Evolutionary conservation across 2,797 vertebrate genomes (phyloP).

Genomic region (Halcyon chelicuti): DNA sequence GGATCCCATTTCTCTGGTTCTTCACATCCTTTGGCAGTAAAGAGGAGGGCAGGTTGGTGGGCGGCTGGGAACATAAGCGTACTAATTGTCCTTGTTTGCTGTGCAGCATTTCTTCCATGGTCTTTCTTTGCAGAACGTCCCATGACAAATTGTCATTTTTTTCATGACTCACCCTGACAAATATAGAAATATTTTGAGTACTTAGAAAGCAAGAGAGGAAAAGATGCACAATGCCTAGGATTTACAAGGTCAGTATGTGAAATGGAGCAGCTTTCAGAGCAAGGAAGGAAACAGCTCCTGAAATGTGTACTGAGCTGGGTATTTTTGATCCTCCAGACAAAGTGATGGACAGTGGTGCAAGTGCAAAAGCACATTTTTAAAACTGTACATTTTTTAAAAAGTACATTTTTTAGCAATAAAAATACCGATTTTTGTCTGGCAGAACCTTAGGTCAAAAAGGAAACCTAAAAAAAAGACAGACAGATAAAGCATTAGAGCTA

Average conservation of each 20-base stretch:
- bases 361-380: background rate
- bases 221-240: background rate
- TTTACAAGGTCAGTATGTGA: background rate
- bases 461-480: background rate
- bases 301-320: background rate
- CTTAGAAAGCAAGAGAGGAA: background rate
- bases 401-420: background rate
- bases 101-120: background rate
- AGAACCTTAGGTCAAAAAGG: background rate
- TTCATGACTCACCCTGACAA: background rate
- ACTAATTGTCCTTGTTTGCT: background rate
- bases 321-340: background rate
- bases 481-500: background rate
- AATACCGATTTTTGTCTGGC: background rate
- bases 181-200: background rate
- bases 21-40: background rate
- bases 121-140: background rate
- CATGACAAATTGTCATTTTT: background rate
- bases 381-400: too few species aligned
- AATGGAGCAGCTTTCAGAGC: background rate
- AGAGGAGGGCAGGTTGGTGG: background rate
- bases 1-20: background rate
- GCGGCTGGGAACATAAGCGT: accelerated
- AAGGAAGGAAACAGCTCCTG: background rate
- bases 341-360: background rate